Evolutionary conservation across 1,140 invertebrate genomes (phyloP), one percentile per base, ranked within the genome.

Genomic region (Teleogryllus occipitalis): DNA sequence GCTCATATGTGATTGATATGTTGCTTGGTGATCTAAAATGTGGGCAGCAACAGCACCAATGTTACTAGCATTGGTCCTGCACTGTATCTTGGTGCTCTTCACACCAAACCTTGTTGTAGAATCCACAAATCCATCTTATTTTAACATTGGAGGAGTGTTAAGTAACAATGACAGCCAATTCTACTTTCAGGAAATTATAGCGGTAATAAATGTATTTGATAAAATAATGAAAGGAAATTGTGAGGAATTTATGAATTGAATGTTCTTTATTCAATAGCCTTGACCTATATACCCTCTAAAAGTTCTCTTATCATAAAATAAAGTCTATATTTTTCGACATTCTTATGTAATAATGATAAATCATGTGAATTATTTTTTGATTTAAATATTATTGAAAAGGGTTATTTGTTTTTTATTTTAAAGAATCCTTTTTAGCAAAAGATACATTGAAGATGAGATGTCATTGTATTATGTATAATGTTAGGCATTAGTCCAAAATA

Each of bases 61-160:
- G 10, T 10, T 65, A 18, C 10, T 65, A 18, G 18, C 54, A 65
- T 14, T 65, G 10, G 0, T 14, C 18, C 54, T 65, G 54, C 18
- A 39, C 27, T 39, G 27, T 39, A 39, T 39, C 27, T 39, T 39
- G 27, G 27, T 65, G 18, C 18, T 65, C 10, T 18, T 65, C 54
- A 65, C 54, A 10, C 54, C 54, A 65, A 65, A 65, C 54, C 54
- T 14, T 65, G 54, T 65, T 10, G 54, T 65, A 10, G 54, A 65
- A 65, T 65, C 54, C 18, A 73, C 47, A 78, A 95, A 94, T 86
- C 93, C 93, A 22, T 90, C 88, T 2, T 91, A 89, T 82, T 96
- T 93, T 85, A 95, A 95, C 84, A 96, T 97, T 79, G 96, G 95
- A n/a, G 96, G 95, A 39, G 95, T 97, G 14, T 88, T 97, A n/a